These are phyloP conservation scores for Matsumurasca onukii DNA, from an alignment of 1,140 invertebrate species.

Conservation along the genomic window DNA sequence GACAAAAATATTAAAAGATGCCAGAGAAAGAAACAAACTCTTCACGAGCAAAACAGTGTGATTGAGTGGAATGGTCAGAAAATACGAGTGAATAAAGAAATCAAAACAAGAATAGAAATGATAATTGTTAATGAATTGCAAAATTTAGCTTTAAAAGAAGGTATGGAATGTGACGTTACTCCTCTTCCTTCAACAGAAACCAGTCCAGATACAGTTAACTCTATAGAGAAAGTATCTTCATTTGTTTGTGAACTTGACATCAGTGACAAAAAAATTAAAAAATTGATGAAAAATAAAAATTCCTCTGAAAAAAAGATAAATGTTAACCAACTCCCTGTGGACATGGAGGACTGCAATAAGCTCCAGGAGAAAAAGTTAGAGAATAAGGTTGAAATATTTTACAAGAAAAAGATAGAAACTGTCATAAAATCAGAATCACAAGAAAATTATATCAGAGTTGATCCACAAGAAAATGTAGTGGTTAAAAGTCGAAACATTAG, in stretches of 20 bases:
- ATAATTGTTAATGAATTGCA: conserved; percentile 17
- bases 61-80: background rate
- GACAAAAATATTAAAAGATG: background rate
- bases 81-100: background rate
- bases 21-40: background rate
- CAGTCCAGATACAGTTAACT: background rate
- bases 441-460: no score
- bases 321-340: background rate
- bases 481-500: no score
- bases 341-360: no score
- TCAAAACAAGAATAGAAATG: conserved; percentile 23
- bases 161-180: conserved; percentile 13
- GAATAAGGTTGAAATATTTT: no score
- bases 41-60: background rate
- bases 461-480: no score
- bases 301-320: background rate
- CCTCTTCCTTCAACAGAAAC: background rate
- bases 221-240: conserved; percentile 13
- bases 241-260: conserved; percentile 29
- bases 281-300: background rate
- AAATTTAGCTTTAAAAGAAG: conserved; percentile 18
- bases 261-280: conserved; percentile 4
- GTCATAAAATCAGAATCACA: no score
- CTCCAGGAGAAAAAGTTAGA: no score
- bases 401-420: no score